A percentile compares a stretch with the other conserved stretches of the same genome.
Conservation (phyloP, 92 coral and sea anemone species). For the Porites divaricata region DNA sequence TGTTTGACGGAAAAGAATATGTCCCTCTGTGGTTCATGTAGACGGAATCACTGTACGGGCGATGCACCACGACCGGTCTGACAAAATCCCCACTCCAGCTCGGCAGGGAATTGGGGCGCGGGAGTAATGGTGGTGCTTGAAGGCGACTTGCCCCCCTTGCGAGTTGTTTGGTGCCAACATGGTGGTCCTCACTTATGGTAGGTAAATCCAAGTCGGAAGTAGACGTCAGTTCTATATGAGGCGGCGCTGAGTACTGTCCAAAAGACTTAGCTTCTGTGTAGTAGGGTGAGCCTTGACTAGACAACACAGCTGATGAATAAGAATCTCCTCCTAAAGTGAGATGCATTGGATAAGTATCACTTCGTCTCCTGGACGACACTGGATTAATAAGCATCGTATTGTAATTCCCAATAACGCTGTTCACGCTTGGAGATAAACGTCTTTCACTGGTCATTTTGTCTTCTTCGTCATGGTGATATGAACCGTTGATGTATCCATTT, state of each 20-base stretch:
- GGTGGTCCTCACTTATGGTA: constrained; percentile 52
- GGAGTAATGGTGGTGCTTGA: constrained; percentile 29
- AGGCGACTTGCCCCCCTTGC: constrained; percentile 26
- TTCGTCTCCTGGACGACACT: constrained; percentile 1
- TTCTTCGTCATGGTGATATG: constrained; percentile 75
- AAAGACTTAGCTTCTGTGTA: constrained; percentile 51
- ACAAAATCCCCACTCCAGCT: constrained; percentile 24
- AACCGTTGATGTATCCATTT: constrained; percentile 73
- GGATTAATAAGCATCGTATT: neutral
- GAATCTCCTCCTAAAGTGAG: neutral
- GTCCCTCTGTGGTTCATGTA: constrained; percentile 33
- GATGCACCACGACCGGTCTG: constrained; percentile 41
- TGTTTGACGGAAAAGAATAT: constrained; percentile 2
- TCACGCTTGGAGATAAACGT: neutral
- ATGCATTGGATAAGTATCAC: constrained; percentile 7
- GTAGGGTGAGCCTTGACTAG: constrained; percentile 35
- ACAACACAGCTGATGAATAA: neutral
- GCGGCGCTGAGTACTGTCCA: constrained; percentile 15
- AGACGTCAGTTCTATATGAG: constrained; percentile 14
- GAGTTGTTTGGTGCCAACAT: neutral
- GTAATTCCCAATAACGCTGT: neutral
- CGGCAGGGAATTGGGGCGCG: constrained; percentile 62
- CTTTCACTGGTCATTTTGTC: constrained; percentile 31
- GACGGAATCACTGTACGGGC: constrained; percentile 46
- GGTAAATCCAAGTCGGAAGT: constrained; percentile 53